phyloP scores from a whole-genome alignment of 53 echinoderm and acorn worm genomes.

The Antedon mediterranea region DNA sequence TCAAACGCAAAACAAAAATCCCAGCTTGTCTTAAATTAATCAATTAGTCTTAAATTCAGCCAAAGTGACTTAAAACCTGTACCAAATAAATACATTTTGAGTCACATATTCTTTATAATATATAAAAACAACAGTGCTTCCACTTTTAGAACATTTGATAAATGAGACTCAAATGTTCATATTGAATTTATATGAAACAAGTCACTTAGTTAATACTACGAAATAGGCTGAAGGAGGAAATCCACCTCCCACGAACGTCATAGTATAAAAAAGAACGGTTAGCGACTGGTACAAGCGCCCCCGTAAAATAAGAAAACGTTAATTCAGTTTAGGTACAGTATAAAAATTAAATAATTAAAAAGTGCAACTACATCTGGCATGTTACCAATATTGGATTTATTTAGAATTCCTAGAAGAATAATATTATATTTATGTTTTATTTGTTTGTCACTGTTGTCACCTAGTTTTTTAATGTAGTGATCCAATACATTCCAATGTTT shows the following conservation, averaged over 20 bases:
- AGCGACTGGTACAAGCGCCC: neutral
- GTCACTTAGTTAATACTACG: neutral
- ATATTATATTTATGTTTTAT: no score
- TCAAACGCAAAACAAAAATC: neutral
- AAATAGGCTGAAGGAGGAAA: neutral
- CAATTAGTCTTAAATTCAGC: neutral
- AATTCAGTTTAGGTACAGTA: neutral
- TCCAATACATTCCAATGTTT: no score
- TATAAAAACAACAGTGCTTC: no score
- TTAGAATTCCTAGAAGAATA: no score
- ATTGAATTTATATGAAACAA: neutral
- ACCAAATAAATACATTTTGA: no score
- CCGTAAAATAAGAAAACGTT: neutral
- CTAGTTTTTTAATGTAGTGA: no score
- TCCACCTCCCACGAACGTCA: neutral
- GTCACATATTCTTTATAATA: no score
- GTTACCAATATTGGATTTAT: neutral
- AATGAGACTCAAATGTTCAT: no score
- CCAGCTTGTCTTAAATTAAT: neutral
- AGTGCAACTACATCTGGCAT: neutral
- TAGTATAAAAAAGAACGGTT: neutral
- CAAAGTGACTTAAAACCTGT: neutral
- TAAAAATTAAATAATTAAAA: neutral
- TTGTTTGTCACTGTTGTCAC: no score
- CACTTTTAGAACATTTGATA: no score